Evolutionary conservation across 2,888 invertebrate genomes (phyloP).

Genomic region (Napeogenes sylphis): DNA sequence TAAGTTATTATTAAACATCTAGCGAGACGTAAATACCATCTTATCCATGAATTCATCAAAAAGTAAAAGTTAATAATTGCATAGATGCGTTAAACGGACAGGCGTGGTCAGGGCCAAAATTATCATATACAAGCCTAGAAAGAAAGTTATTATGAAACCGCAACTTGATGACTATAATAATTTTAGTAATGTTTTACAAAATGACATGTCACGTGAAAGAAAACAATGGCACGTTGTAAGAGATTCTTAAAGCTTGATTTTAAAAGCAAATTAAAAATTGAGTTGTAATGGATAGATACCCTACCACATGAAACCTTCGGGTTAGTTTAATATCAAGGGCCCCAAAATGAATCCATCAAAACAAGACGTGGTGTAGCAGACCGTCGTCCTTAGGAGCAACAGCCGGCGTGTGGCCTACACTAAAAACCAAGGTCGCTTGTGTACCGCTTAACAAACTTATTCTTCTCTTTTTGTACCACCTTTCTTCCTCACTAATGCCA

Average conservation of each 20-base stretch:
- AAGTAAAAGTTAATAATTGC: slow-evolving; percentile 63
- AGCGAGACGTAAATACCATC: background rate
- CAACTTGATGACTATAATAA: slow-evolving; percentile 11
- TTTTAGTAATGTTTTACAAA: background rate
- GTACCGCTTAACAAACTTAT: slow-evolving; percentile 67
- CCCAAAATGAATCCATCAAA: slow-evolving; percentile 64
- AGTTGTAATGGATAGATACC: slow-evolving; percentile 13
- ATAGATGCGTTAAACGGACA: slow-evolving; percentile 39
- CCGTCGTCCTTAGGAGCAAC: slow-evolving; percentile 41
- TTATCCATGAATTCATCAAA: slow-evolving; percentile 30
- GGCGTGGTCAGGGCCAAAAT: slow-evolving; percentile 21
- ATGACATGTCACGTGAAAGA: background rate
- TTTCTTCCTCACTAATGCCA: slow-evolving; percentile 54
- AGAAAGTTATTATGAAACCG: slow-evolving; percentile 24
- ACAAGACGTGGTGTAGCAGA: slow-evolving; percentile 53
- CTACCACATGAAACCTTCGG: slow-evolving; percentile 14
- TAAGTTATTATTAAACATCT: background rate
- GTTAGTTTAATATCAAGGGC: slow-evolving; percentile 41
- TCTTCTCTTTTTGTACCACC: slow-evolving; percentile 64
- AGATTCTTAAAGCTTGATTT: background rate
- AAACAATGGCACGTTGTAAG: too few relatives aligned
- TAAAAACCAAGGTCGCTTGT: slow-evolving; percentile 70
- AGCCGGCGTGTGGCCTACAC: slow-evolving; percentile 73
- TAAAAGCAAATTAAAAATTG: slow-evolving; percentile 19
- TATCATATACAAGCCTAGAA: slow-evolving; percentile 19